Evolutionary conservation across 2,113 vertebrate species (phyloP).

Genomic region (Megaceryle maxima): DNA sequence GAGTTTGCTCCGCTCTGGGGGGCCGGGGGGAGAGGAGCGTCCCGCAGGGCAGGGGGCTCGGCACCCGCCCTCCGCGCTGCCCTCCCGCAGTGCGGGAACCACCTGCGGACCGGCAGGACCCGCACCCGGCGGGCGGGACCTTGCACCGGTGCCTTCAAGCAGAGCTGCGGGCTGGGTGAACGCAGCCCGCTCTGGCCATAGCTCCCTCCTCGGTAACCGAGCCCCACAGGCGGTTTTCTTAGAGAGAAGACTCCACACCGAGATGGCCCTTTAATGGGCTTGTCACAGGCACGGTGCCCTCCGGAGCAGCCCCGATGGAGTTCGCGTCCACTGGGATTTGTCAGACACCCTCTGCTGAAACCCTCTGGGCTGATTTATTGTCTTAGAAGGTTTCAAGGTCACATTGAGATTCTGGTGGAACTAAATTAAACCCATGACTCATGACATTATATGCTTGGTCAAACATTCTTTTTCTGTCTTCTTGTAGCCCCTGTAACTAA

Average conservation of each 20-base stretch:
- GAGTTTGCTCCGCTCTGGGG: not conserved
- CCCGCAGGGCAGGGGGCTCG: not conserved
- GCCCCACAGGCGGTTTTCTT: not conserved
- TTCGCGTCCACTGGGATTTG: not conserved
- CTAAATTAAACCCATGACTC: slow-evolving; percentile 58
- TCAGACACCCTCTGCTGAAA: not conserved
- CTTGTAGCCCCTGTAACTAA: slow-evolving; percentile 59
- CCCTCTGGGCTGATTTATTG: slow-evolving; percentile 2
- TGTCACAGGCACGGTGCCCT: not conserved
- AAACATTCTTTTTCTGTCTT: slow-evolving; percentile 44
- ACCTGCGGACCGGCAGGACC: not conserved
- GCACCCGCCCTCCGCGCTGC: too few species aligned
- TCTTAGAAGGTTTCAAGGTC: slow-evolving; percentile 52
- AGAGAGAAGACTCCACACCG: not conserved
- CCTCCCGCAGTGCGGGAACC: not conserved
- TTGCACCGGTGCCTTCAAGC: not conserved
- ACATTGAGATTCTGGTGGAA: slow-evolving; percentile 34
- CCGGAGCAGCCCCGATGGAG: not conserved
- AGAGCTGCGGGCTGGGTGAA: too few species aligned
- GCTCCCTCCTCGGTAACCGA: not conserved
- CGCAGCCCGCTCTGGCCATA: not conserved
- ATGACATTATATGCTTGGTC: slow-evolving; percentile 54
- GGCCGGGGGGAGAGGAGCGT: not conserved
- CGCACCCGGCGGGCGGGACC: not conserved
- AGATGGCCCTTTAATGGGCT: not conserved